Evolutionary conservation across 1,140 invertebrate species (phyloP).

Genomic region (Yoshiicerus persimilis): DNA sequence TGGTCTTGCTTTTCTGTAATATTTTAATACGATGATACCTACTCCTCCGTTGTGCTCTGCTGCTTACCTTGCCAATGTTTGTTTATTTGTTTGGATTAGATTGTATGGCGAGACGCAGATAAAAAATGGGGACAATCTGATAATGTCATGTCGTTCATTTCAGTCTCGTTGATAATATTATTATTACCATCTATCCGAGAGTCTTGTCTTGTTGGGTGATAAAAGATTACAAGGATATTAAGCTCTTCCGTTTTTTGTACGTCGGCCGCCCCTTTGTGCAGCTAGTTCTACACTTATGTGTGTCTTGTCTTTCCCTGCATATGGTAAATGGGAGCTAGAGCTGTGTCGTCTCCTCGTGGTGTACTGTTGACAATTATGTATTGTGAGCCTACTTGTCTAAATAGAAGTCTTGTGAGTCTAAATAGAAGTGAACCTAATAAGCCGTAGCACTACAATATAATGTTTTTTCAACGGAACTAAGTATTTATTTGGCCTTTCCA

Average conservation of each 20-base stretch:
- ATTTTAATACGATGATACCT: background rate
- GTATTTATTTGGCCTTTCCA: background rate
- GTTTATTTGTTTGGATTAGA: conserved; percentile 20
- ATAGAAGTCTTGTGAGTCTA: background rate
- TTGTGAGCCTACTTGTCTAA: background rate
- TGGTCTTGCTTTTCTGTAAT: background rate
- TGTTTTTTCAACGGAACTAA: background rate
- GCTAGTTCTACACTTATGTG: background rate
- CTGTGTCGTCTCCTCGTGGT: background rate
- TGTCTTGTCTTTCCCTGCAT: background rate
- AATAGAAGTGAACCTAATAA: background rate
- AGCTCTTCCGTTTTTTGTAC: conserved; percentile 30
- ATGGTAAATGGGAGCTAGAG: background rate
- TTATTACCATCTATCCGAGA: background rate
- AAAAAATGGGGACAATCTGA: conserved; percentile 45
- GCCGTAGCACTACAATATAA: background rate
- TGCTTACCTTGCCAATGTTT: background rate
- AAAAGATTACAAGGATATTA: conserved; percentile 38
- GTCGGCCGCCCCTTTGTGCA: conserved; percentile 14
- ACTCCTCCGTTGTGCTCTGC: too few species aligned
- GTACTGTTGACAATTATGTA: background rate
- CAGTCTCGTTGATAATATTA: background rate
- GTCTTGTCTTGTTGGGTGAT: conserved; percentile 36
- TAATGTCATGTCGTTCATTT: conserved; percentile 24
- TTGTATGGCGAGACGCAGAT: background rate